Evolutionary conservation across 1,140 invertebrate genomes (phyloP).

Genomic region (Danaus melanippus): DNA sequence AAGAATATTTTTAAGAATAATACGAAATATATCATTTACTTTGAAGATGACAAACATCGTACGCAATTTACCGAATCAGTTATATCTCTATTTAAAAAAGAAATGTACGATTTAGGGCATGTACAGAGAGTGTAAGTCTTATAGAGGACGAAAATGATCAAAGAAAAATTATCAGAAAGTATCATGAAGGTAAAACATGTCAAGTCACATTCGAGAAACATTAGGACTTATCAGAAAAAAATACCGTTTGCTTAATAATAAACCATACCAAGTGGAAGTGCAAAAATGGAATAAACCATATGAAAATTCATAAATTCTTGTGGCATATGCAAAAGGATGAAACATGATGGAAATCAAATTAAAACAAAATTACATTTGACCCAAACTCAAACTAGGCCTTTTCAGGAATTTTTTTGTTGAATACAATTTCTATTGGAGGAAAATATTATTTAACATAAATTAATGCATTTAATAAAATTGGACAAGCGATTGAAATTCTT

Average conservation of each 20-base stretch:
- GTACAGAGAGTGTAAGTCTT: slow-evolving; percentile 26
- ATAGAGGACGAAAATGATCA: slow-evolving; percentile 25
- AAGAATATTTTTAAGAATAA: slow-evolving; percentile 24
- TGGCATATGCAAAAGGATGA: slow-evolving; percentile 26
- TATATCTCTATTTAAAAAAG: slow-evolving; percentile 25
- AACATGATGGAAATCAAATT: slow-evolving; percentile 30
- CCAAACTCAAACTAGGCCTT: slow-evolving; percentile 26
- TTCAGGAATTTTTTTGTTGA: slow-evolving; percentile 32
- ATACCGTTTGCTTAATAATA: slow-evolving; percentile 26
- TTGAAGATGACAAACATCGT: slow-evolving; percentile 17
- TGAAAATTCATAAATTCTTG: slow-evolving; percentile 24
- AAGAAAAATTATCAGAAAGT: slow-evolving; percentile 22
- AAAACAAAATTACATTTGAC: slow-evolving; percentile 29
- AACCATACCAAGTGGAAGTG: too few relatives aligned
- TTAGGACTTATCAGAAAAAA: slow-evolving; percentile 16
- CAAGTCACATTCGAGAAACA: slow-evolving; percentile 33
- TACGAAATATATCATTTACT: slow-evolving; percentile 28
- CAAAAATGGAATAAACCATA: slow-evolving; percentile 26
- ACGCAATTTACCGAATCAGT: slow-evolving; percentile 18
- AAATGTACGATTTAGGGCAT: slow-evolving; percentile 11
- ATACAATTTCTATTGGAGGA: slow-evolving; percentile 27
- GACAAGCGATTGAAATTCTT: slow-evolving; percentile 24
- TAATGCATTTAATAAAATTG: slow-evolving; percentile 34
- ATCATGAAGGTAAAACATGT: slow-evolving; percentile 35
- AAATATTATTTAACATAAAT: slow-evolving; percentile 27